Base-by-base conservation (phyloP, 2,888 invertebrate genomes). In the Stramonita haemastoma region DNA sequence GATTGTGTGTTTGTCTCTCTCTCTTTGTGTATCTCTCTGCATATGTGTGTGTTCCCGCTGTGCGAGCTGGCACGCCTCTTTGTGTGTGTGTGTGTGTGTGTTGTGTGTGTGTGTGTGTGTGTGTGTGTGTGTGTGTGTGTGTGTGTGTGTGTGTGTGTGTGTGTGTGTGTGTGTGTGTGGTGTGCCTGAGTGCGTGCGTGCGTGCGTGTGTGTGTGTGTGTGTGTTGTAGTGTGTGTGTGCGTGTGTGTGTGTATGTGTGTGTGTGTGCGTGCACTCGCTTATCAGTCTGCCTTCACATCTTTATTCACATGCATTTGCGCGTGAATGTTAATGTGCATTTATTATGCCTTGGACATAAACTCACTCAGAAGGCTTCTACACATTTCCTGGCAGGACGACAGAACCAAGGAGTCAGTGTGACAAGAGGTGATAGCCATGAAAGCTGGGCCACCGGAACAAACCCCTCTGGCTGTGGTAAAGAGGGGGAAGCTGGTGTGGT, bases 71-170 rank as follows among this genome's bases (percentile, higher is more conserved):
- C 36, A 36, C 36, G 22, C 36, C 36, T 81, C 1, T 81, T 36
- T 81, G 26, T 81, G 81, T 81, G 26, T 81, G 36, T 81, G 26
- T 81, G 81, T 36, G 26, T 81, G 46, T 81, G 46, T 81, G 77
- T 73, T 32, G n/a, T 26, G 1, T 34, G 29, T 17, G 13, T 36
- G 46, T 46, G 26, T 81, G 81, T 46, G 5, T 46, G 36, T 83
- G 5, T 83, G 0, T 83, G 8, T 83, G 26, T 83, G 8, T 83
- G 26, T 22, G 8, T 36, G 1, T 83, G 26, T 46, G 1, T 46
- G 26, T 22, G 1, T 83, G 46, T 83, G 26, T 36, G 36, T 83
- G 46, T 83, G 26, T 22, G 26, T 36, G 46, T 36, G 26, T 19
- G 19, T 77, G 32, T 77, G 29, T n/a, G 2, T 77, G 29, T n/a